Evolutionary conservation across 2,797 vertebrate genomes (phyloP).

Genomic region (Etheostoma nigrum): DNA sequence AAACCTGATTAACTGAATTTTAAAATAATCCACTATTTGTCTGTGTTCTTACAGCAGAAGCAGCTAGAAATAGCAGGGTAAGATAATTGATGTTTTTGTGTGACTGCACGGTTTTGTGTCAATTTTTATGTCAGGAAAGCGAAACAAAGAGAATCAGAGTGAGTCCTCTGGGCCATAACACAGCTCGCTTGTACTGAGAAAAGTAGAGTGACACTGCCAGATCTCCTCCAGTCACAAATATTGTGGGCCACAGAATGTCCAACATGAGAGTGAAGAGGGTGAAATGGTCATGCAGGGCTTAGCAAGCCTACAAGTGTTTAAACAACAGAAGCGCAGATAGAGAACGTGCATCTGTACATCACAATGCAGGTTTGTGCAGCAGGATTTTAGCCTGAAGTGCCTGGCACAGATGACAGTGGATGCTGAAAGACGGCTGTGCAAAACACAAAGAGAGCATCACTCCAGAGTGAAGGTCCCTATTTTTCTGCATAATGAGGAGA

Average conservation of each 20-base stretch:
- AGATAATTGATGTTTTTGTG: constrained; percentile 31
- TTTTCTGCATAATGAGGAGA: constrained; percentile 38
- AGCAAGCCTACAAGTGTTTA: constrained; percentile 1
- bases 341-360: constrained; percentile 18
- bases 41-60: constrained; percentile 6
- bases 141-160: constrained; percentile 53
- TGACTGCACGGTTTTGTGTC: constrained; percentile 38
- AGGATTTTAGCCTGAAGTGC: constrained; percentile 22
- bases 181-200: constrained; percentile 35
- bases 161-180: constrained; percentile 50
- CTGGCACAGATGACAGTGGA: background rate
- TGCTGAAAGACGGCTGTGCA: constrained; percentile 19
- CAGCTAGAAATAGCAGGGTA: constrained; percentile 13
- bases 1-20: constrained; percentile 11
- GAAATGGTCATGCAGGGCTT: constrained; percentile 36
- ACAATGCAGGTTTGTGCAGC: constrained; percentile 26
- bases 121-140: constrained; percentile 47
- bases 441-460: constrained; percentile 31
- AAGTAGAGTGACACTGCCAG: constrained; percentile 31
- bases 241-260: background rate
- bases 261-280: constrained; percentile 20
- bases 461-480: constrained; percentile 4
- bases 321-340: constrained; percentile 10
- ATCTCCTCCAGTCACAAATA: constrained; percentile 33
- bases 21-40: background rate